Evolutionary conservation across 2,797 vertebrate genomes (phyloP), one percentile per base, ranked within the genome.

Genomic region (Champsocephalus gunnari): DNA sequence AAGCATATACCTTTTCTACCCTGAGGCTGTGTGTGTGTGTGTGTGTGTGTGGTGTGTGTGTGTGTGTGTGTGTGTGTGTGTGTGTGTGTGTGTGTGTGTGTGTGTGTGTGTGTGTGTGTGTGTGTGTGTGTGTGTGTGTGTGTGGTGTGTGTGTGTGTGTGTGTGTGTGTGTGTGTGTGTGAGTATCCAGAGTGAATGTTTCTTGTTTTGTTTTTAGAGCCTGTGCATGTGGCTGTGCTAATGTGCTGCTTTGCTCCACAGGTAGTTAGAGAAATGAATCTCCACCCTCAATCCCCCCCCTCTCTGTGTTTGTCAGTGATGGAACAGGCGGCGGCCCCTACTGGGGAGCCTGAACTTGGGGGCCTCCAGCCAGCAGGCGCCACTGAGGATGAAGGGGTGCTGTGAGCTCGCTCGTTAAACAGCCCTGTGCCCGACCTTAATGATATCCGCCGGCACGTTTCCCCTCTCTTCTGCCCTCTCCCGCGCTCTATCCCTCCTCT

Each of bases 361-460:
- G 90, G 78, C 83, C 83, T 83, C 71, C 81, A 87, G 86, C 82
- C 85, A 81, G 88, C 85, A 90, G 92, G 89, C 92, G 81, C 92
- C 90, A 87, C 87, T 21, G 76, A 82, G 83, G 87, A 93, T 79
- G 84, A 88, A 91, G 86, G 87, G 85, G 64, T 89, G 91, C 89
- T 92, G 89, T 75, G 87, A 91, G 83, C 65, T 63, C 3, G 79
- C 91, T 92, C 87, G 80, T 93, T 93, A 92, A 90, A 87, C 77
- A 89, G 85, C 74, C 80, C 73, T 13, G 84, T 67, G 59, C 82
- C 77, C 63, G 48, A 81, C 88, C 77, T 70, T 94, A 93, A 94
- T 92, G 88, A 93, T 91, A 79, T 88, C 89, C 81, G 55, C 83
- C 67, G 53, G 89, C 88, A 54, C 59, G 41, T 74, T 83, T 71